Conservation (phyloP, 2,888 invertebrate species). For the Heliconius charithonia region DNA sequence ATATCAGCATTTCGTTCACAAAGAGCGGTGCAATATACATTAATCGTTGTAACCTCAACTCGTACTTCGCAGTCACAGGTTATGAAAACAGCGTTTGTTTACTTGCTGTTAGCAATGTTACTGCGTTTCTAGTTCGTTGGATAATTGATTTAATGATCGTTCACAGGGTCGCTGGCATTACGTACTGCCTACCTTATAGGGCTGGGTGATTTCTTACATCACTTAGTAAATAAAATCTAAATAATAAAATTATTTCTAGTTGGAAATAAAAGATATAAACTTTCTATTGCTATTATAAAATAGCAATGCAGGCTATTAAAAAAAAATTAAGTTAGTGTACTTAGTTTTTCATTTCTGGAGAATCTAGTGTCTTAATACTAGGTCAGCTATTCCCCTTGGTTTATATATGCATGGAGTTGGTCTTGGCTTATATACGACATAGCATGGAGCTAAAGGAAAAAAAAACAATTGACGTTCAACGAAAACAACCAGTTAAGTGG, state of each 20-base stretch:
- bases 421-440: too few species aligned
- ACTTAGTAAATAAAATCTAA: background rate
- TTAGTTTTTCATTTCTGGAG: too few species aligned
- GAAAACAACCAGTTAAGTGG: background rate
- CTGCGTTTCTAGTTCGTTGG: constrained; percentile 57
- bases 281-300: background rate
- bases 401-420: too few species aligned
- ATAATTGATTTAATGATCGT: constrained; percentile 61
- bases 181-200: background rate
- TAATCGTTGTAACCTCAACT: constrained; percentile 58
- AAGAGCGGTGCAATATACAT: constrained; percentile 51
- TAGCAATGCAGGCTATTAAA: background rate
- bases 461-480: background rate
- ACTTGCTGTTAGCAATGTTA: constrained; percentile 50
- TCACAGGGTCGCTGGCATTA: constrained; percentile 52
- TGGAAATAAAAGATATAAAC: background rate
- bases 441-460: background rate
- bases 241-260: background rate
- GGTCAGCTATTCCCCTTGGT: background rate
- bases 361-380: background rate
- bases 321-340: too few species aligned
- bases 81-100: constrained; percentile 52
- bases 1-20: constrained; percentile 60
- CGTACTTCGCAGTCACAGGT: constrained; percentile 44
- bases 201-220: background rate